Conservation (phyloP, 2,888 invertebrate genomes). For the Acrobeloides nanus region DNA sequence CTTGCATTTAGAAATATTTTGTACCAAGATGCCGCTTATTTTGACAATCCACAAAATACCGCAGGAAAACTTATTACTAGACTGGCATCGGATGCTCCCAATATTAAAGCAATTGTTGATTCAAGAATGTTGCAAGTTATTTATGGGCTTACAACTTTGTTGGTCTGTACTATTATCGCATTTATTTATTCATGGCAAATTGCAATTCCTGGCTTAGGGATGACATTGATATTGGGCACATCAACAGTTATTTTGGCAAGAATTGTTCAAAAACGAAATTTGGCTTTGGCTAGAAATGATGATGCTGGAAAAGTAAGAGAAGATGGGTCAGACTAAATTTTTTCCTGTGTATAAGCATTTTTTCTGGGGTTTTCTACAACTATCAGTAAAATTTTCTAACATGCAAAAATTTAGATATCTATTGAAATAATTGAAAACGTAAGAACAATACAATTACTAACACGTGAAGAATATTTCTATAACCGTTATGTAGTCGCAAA, state of each 20-base stretch:
- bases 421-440: slow-evolving; percentile 57
- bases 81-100: slow-evolving; percentile 29
- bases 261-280: slow-evolving; percentile 49
- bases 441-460: slow-evolving; percentile 55
- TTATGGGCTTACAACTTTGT: slow-evolving; percentile 51
- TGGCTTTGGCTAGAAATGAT: slow-evolving; percentile 54
- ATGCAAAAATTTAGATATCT: slow-evolving; percentile 53
- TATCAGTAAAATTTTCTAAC: too few relatives aligned
- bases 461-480: slow-evolving; percentile 53
- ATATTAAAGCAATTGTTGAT: slow-evolving; percentile 52
- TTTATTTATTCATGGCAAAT: slow-evolving; percentile 57
- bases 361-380: too few relatives aligned
- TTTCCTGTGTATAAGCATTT: too few relatives aligned
- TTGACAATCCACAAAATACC: slow-evolving; percentile 26
- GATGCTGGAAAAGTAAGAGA: too few relatives aligned
- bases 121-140: slow-evolving; percentile 54
- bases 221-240: slow-evolving; percentile 37
- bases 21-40: slow-evolving; percentile 24
- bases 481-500: slow-evolving; percentile 27
- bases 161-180: slow-evolving; percentile 54
- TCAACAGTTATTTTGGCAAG: slow-evolving; percentile 53
- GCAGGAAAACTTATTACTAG: slow-evolving; percentile 27
- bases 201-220: slow-evolving; percentile 43
- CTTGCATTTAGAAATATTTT: slow-evolving; percentile 20
- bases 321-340: too few relatives aligned